Evolutionary conservation across 2,888 invertebrate species (phyloP), one percentile per base, ranked within the genome.

Genomic region (Ennomos erosarius): DNA sequence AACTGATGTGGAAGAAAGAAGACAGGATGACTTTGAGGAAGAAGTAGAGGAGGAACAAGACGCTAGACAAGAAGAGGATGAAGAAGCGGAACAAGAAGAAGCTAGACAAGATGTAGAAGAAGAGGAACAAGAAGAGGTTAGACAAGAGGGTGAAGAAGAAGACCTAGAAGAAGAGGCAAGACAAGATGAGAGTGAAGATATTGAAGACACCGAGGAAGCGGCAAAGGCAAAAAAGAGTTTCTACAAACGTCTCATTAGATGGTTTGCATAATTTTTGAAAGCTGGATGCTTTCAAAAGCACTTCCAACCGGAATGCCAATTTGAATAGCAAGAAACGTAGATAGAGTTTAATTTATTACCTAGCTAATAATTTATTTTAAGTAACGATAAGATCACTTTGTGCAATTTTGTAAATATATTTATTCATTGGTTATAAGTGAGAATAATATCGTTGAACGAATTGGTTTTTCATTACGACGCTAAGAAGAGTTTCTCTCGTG

Each of bases 331-430:
- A 44, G 51, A 69, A 75, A 44, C 52, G 62, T 58, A 71, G 61
- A 38, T 62, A 64, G 34, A 35, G 34, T 40, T 55, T 59, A 38
- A 48, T 33, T 48, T 33, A 48, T 47, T 59, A 64, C 55, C 56
- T 60, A 64, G 46, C 55, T 56, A 55, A 46, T 57, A 74, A 67
- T 70, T 71, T 71, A 76, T 67, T 70, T 49, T 76, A 75, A 68
- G 74, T 74, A 73, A 73, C 52, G 59, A 69, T 74, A 76, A 67
- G 68, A 82, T 78, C 86, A 88, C 88, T 88, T 89, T 88, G 90
- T 90, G 90, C 90, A 90, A 88, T 88, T 88, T 88, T 91, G 89
- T 90, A 90, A 88, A 90, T 90, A 90, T 71, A 69, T 59, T 62
- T 57, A 68, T 68, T 73, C 66, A 59, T 33, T 50, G 63, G 63